Evolutionary conservation across 2,888 invertebrate genomes (phyloP), one percentile per base, ranked within the genome.

Genomic region (Alentia gelatinosa): DNA sequence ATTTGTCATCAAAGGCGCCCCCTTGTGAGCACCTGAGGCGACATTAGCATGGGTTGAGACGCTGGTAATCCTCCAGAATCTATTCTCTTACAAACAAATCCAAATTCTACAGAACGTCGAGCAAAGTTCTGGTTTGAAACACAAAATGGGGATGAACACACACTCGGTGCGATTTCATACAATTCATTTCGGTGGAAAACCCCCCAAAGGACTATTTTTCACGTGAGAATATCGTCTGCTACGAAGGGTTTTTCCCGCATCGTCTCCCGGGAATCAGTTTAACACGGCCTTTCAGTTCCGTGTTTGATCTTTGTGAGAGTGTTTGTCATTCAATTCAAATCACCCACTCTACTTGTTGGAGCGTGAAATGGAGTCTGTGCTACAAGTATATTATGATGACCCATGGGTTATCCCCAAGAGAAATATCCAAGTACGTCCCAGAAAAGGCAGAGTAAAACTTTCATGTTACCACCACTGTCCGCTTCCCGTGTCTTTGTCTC

Each of bases 1-100:
- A 68, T 68, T 68, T 68, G 68, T 68, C 68, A 68, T 68, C 68
- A 68, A 68, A 68, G 68, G 68, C 68, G 68, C 68, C 68, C 68
- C 1, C 26, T n/a, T 63, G 68, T 26, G 68, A 30, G 12, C 68
- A 68, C 68, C 68, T 26, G 68, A 68, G 68, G 68, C 68, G 26
- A 68, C 33, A 68, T 68, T 68, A 68, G 68, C 5, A 68, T 26
- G 26, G 26, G 68, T 3, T 12, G 63, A n/a, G n/a, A 63, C 63
- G 63, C 9, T 63, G 68, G n/a, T 68, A 30, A 68, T 68, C 30
- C 68, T 26, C 26, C 30, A 19, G 30, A 68, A 68, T 30, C 68
- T n/a, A n/a, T 30, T 68, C 33, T 1, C 56, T 42, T 1, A 56
- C 56, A 56, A 56, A 56, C 19, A 19, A 56, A 56, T 1, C 19